Percentiles rank a stretch among this genome's conserved stretches.
phyloP scores from a whole-genome alignment of 2,797 vertebrate genomes.

The Scleropages formosus region DNA sequence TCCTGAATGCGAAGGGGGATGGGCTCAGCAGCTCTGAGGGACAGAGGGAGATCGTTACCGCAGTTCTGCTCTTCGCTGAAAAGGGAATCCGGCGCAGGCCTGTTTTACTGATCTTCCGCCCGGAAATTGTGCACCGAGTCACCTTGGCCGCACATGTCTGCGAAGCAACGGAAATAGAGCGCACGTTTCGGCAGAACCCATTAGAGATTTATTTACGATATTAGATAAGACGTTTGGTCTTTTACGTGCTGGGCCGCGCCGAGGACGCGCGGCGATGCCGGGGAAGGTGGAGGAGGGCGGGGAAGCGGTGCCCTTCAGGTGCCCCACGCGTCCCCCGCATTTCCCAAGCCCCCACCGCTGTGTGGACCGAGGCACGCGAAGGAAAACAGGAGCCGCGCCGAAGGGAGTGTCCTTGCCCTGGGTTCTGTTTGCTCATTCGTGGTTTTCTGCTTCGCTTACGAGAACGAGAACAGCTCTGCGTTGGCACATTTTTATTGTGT shows the following conservation, averaged over 20 bases:
- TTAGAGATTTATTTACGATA: constrained; percentile 9
- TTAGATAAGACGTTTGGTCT: constrained; percentile 9
- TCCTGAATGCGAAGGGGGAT: no score
- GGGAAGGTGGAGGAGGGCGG: neutral
- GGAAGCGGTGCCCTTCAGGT: neutral
- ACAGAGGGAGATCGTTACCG: no score
- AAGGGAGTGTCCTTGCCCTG: neutral
- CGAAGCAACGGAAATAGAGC: constrained; percentile 12
- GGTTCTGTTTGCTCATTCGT: neutral
- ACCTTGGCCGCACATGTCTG: constrained; percentile 13
- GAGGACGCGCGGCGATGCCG: neutral
- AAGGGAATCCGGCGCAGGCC: no score
- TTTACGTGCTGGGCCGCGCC: constrained; percentile 1
- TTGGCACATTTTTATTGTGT: constrained; percentile 3
- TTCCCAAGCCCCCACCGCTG: no score
- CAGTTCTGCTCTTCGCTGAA: no score
- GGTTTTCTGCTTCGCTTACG: no score
- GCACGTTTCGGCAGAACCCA: neutral
- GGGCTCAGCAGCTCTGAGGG: no score
- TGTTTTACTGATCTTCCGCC: no score
- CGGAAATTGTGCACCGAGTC: neutral
- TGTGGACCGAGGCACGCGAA: neutral
- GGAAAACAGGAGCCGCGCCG: neutral
- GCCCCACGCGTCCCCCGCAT: no score
- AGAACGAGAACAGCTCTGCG: no score